Percentiles rank a stretch among this genome's conserved stretches.
Evolutionary conservation across 2,888 invertebrate species (phyloP).

Genomic region (Andrena bicolor): DNA sequence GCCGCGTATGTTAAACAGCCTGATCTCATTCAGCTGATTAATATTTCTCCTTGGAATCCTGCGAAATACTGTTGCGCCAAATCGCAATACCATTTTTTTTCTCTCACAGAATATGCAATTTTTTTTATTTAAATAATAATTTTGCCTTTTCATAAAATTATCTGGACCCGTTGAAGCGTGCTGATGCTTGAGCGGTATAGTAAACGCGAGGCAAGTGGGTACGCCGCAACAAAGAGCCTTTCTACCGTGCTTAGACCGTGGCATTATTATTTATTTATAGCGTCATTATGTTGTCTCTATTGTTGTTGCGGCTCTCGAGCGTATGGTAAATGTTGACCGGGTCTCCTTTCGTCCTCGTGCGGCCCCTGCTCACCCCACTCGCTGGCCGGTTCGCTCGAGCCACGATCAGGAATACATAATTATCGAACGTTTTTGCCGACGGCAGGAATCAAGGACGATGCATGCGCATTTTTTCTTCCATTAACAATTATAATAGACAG

Average conservation of each 20-base stretch:
- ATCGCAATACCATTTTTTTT: background rate
- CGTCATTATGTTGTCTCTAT: constrained; percentile 81
- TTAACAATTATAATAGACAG: constrained; percentile 40
- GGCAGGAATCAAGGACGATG: constrained; percentile 58
- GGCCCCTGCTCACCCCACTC: constrained; percentile 32
- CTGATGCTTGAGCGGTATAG: constrained; percentile 57
- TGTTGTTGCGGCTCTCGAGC: constrained; percentile 70
- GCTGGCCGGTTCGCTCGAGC: constrained; percentile 33
- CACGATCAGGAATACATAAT: constrained; percentile 66
- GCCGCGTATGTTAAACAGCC: constrained; percentile 4
- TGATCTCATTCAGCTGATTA: constrained; percentile 11
- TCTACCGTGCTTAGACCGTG: constrained; percentile 72
- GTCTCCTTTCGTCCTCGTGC: constrained; percentile 59
- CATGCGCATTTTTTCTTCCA: constrained; percentile 41
- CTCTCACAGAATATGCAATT: too few species aligned
- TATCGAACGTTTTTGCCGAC: constrained; percentile 59
- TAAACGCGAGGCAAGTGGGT: constrained; percentile 58
- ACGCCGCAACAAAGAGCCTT: constrained; percentile 62
- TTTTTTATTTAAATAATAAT: background rate
- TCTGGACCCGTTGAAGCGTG: constrained; percentile 53
- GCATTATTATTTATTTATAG: constrained; percentile 83
- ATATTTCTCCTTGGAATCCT: background rate
- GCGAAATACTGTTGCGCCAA: background rate
- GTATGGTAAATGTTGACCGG: constrained; percentile 72
- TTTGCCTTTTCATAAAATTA: constrained; percentile 32